phyloP scores from a whole-genome alignment of 1,140 invertebrate genomes.

The Scaptodrosophila lebanonensis region DNA sequence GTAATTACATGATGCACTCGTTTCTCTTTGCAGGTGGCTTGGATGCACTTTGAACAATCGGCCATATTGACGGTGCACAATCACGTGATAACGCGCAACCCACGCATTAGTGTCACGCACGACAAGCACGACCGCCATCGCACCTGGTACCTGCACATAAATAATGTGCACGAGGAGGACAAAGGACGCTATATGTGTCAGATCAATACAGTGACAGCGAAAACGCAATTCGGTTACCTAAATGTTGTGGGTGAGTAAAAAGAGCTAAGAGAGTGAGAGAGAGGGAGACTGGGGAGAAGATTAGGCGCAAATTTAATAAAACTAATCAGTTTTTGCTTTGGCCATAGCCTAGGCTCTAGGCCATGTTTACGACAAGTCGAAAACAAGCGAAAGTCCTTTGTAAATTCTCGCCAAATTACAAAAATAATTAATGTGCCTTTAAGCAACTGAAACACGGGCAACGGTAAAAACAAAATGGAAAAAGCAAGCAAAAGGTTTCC shows the following conservation, averaged over 20 bases:
- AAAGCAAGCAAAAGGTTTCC: constrained; percentile 10
- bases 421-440: constrained; percentile 67
- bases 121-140: constrained; percentile 85
- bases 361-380: neutral
- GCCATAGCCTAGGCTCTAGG: too few relatives aligned
- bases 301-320: neutral
- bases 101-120: constrained; percentile 92
- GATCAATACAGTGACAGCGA: constrained; percentile 95
- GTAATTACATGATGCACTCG: neutral
- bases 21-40: constrained; percentile 86
- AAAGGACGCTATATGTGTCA: constrained; percentile 96
- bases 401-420: constrained; percentile 63
- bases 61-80: constrained; percentile 94
- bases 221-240: constrained; percentile 94
- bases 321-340: constrained; percentile 47
- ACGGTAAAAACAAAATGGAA: constrained; percentile 14
- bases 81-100: constrained; percentile 94
- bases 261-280: neutral
- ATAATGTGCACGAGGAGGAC: constrained; percentile 92
- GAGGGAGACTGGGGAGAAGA: neutral
- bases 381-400: constrained; percentile 41
- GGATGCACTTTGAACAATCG: constrained; percentile 96
- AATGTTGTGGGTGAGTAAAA: constrained; percentile 92
- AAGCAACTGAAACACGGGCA: constrained; percentile 25
- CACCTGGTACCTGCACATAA: constrained; percentile 94